Conservation (phyloP, 2,113 vertebrate species). For the Oceanodroma tethys region DNA sequence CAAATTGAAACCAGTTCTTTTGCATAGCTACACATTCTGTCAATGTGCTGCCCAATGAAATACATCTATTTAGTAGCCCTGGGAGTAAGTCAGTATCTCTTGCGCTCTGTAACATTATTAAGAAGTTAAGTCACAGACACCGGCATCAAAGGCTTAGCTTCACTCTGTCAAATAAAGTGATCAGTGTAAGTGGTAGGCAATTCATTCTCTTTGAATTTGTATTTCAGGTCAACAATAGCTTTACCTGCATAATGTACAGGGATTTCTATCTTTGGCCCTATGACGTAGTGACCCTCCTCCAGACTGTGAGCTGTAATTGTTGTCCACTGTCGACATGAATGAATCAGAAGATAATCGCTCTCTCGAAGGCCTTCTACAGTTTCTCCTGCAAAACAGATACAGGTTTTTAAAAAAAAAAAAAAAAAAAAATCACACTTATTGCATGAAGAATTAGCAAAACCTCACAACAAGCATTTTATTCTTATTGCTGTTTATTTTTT, state of each 20-base stretch:
- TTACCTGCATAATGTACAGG: conserved; percentile 99
- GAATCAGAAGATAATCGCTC: conserved; percentile 94
- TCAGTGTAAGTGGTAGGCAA: neutral
- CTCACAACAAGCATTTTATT: neutral
- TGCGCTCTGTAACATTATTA: neutral
- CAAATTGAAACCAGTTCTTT: neutral
- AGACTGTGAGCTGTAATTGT: conserved; percentile 98
- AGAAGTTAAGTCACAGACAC: neutral
- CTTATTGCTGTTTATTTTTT: neutral
- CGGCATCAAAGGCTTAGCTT: neutral
- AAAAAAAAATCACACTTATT: neutral
- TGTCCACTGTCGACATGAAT: conserved; percentile 98
- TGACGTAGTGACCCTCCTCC: conserved; percentile 98
- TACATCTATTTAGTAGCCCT: neutral
- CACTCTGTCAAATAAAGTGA: neutral
- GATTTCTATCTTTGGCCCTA: conserved; percentile 99
- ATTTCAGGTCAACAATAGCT: neutral
- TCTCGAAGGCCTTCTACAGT: conserved; percentile 91
- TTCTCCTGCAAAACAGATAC: conserved; percentile 81
- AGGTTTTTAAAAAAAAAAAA: neutral
- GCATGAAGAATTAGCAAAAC: neutral
- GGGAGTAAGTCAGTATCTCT: neutral
- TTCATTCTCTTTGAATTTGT: neutral
- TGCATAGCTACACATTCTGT: fast-evolving
- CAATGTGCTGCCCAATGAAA: neutral